Conservation (phyloP, 2,113 vertebrate species). For the Ursus arctos region DNA sequence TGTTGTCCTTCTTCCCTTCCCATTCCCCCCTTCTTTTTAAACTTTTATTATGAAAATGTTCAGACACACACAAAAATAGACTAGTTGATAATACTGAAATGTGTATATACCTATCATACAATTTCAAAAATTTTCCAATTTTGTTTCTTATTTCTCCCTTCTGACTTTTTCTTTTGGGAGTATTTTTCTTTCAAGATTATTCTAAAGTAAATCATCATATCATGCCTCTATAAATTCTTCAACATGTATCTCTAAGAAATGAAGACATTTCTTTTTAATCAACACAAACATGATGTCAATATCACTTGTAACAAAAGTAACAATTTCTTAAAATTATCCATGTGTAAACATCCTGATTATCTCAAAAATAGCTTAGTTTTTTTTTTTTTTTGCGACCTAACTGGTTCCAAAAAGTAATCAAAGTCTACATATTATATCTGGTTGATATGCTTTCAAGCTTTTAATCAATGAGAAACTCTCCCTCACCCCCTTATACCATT, state of each 20-base stretch:
- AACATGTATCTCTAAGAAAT: neutral
- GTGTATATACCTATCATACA: neutral
- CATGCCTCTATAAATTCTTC: neutral
- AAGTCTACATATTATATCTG: neutral
- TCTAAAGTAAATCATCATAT: neutral
- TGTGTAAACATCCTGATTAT: neutral
- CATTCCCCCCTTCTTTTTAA: neutral
- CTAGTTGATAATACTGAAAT: neutral
- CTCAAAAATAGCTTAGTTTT: neutral
- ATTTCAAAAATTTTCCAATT: constrained; percentile 18
- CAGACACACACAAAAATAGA: neutral
- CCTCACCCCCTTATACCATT: too few relatives aligned
- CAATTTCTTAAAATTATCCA: constrained; percentile 9
- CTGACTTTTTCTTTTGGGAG: neutral
- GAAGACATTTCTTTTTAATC: neutral
- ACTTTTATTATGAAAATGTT: neutral
- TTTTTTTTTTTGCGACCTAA: neutral
- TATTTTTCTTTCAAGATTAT: neutral
- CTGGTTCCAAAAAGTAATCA: neutral
- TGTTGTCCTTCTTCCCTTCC: neutral
- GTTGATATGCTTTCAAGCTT: neutral
- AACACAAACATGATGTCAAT: neutral
- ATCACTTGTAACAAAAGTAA: neutral
- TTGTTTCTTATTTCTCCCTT: neutral
- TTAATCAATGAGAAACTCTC: neutral